Base-by-base conservation (phyloP, 2,797 vertebrate species). In the Rhinogobio ventralis region DNA sequence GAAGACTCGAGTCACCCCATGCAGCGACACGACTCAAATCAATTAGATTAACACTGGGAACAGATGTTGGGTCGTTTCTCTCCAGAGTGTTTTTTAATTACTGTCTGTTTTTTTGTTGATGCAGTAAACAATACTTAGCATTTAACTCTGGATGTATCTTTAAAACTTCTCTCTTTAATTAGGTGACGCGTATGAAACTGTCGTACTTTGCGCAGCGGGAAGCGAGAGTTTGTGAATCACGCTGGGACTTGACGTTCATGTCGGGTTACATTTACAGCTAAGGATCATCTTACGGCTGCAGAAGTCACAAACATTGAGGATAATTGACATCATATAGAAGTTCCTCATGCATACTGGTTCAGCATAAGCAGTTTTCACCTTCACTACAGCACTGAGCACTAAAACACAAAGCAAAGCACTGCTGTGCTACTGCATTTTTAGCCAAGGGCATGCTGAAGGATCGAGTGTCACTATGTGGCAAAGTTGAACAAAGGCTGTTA, bases 11-110 rank as follows among this genome's bases (percentile, higher is more conserved):
- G 36, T 81, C 73, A 82, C 90, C 84, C 88, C 91, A 90, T 77
- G 83, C 42, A 67, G 91, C 81, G 87, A 73, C 68, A 78, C 66
- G 89, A 90, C 92, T 88, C 82, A 84, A 90, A 93, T 91, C 86
- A 91, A 93, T 89, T 91, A 87, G 87, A 92, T 93, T 92, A 91
- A 91, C 92, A 86, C 88, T 86, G 11, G 78, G 74, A 91, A 86
- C 93, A 93, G 92, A 92, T 93, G 92, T 82, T 87, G 72, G 33
- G 72, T 69, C 78, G 51, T 81, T 73, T 82, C 49, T 87, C 90
- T 87, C 91, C 91, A 89, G 88, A 90, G 90, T 89, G 90, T 89
- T 90, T 93, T 92, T 91, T 93, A 93, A 93, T 93, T 91, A 92
- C 28, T 78, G 79, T 81, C 87, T 77, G 49, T 14, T 62, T 67